These are phyloP conservation scores for Macrotrachela quadricornifera DNA, from an alignment of 1,140 invertebrate species.

Conservation along the genomic window DNA sequence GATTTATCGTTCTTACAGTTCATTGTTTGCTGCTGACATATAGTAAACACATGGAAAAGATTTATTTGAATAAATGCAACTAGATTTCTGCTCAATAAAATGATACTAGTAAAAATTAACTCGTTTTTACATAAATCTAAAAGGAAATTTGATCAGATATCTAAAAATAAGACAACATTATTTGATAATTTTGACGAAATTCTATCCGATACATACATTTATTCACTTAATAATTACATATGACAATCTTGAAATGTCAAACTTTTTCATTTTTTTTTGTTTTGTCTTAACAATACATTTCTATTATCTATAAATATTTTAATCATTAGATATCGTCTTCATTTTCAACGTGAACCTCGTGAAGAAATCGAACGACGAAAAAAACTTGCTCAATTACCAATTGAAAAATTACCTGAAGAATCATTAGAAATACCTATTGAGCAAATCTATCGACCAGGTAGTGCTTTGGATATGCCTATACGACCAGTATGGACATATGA, in stretches of 20 bases:
- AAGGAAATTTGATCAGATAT: no score
- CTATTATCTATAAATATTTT: background rate
- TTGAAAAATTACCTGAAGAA: constrained; percentile 16
- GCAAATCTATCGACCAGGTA: constrained; percentile 45
- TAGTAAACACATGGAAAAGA: no score
- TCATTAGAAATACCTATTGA: constrained; percentile 44
- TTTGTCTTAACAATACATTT: background rate
- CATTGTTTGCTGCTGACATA: no score
- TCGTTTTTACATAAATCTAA: no score
- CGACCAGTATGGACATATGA: constrained; percentile 55
- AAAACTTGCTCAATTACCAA: constrained; percentile 16
- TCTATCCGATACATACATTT: constrained; percentile 5
- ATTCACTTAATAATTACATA: background rate
- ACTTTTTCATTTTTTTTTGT: background rate
- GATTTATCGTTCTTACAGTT: no score
- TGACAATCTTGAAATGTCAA: background rate
- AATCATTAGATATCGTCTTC: constrained; percentile 23
- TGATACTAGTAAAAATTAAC: no score
- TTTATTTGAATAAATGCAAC: no score
- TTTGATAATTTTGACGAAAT: background rate
- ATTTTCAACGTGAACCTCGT: constrained; percentile 26
- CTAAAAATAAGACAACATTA: background rate
- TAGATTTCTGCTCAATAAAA: no score
- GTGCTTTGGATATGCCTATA: constrained; percentile 49
- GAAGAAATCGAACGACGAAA: constrained; percentile 26